These are phyloP conservation scores for Gobius niger DNA, from an alignment of 2,113 vertebrate species.

Conservation along the genomic window DNA sequence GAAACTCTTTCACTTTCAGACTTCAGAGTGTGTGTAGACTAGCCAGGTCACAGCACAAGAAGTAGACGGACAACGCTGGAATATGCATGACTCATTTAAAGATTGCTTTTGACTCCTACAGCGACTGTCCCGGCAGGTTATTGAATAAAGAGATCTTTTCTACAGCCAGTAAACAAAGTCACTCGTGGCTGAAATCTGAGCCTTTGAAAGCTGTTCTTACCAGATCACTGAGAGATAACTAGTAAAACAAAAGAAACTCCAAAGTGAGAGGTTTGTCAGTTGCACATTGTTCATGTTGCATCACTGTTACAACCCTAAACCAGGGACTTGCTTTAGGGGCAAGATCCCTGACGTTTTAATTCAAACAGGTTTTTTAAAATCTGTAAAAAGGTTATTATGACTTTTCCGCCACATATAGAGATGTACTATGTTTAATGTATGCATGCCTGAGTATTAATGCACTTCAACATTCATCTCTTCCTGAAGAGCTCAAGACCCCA, in stretches of 20 bases:
- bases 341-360: too few species aligned
- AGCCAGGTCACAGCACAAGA: neutral
- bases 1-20: too few species aligned
- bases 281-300: conserved; percentile 3
- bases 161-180: too few species aligned
- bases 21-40: too few species aligned
- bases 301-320: neutral
- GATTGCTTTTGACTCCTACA: conserved; percentile 57
- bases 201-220: conserved; percentile 51
- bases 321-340: too few species aligned
- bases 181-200: conserved; percentile 59
- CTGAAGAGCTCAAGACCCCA: too few species aligned
- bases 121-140: conserved; percentile 55
- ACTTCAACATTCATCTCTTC: too few species aligned
- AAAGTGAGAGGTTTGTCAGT: conserved; percentile 23
- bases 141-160: conserved; percentile 61
- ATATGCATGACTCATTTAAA: conserved; percentile 49
- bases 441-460: too few species aligned
- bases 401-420: too few species aligned
- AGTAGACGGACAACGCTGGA: conserved; percentile 12
- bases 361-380: too few species aligned
- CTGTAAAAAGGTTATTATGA: too few species aligned
- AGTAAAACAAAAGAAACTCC: conserved; percentile 33
- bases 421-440: too few species aligned
- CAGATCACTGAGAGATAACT: conserved; percentile 47